These are phyloP conservation scores for Rosalia funebris DNA, from an alignment of 2,888 invertebrate genomes.

Conservation along the genomic window DNA sequence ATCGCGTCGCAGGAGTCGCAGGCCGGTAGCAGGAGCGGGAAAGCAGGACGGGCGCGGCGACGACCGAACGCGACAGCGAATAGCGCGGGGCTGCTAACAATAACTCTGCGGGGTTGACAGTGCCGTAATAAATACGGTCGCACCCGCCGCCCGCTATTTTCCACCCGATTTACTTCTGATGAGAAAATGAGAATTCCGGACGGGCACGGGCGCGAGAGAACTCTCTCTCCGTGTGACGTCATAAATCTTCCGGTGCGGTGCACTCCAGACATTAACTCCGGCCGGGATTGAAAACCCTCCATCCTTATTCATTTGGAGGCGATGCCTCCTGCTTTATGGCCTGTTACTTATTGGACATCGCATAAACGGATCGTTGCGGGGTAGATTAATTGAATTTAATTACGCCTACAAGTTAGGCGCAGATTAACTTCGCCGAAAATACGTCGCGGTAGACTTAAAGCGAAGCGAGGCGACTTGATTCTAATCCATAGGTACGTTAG, in stretches of 20 bases:
- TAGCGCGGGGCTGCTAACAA: constrained; percentile 57
- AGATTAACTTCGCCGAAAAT: constrained; percentile 19
- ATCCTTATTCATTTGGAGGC: constrained; percentile 32
- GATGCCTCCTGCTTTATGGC: constrained; percentile 30
- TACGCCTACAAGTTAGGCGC: constrained; percentile 24
- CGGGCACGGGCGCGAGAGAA: constrained; percentile 56
- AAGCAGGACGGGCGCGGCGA: background rate
- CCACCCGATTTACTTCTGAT: constrained; percentile 64
- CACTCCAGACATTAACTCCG: constrained; percentile 33
- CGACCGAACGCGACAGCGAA: constrained; percentile 4
- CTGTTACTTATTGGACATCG: constrained; percentile 38
- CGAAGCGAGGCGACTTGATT: constrained; percentile 10
- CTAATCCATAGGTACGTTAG: constrained; percentile 16
- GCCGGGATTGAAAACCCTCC: constrained; percentile 33
- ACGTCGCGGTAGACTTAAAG: constrained; percentile 4
- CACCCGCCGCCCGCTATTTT: constrained; percentile 61
- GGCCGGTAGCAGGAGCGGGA: background rate
- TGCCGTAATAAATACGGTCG: constrained; percentile 62
- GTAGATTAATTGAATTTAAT: constrained; percentile 41
- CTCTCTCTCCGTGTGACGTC: constrained; percentile 48
- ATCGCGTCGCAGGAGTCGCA: background rate
- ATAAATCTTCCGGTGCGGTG: constrained; percentile 46
- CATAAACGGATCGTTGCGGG: constrained; percentile 32
- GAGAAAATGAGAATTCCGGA: constrained; percentile 63
- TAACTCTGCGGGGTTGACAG: constrained; percentile 63